Percentiles rank a stretch among this genome's conserved stretches.
phyloP scores from a whole-genome alignment of 2,797 vertebrate genomes.

The Vespertilio murinus region DNA sequence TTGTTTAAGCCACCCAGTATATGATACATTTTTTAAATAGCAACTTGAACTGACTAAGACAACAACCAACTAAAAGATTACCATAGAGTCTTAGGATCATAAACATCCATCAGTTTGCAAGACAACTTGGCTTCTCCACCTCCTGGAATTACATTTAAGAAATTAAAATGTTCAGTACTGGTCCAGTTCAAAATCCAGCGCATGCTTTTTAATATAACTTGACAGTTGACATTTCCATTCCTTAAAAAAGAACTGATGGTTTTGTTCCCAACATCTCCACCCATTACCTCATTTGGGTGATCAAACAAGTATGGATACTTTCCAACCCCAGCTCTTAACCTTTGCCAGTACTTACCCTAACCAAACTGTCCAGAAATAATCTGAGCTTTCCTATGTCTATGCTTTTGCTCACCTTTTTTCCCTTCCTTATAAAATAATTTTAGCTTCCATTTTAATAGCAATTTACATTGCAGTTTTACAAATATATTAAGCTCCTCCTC shows the following conservation, averaged over 20 bases:
- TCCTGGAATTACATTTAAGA: conserved; percentile 5
- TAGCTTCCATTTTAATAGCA: background rate
- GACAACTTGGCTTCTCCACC: background rate
- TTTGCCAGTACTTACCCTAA: background rate
- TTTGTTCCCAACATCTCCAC: background rate
- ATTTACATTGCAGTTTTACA: background rate
- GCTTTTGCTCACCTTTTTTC: background rate
- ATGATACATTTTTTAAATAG: background rate
- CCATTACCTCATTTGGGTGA: background rate
- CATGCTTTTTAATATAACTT: conserved; percentile 1
- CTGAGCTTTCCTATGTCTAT: background rate
- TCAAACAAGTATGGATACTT: background rate
- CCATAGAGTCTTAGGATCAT: background rate
- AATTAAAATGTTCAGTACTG: background rate
- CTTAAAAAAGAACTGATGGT: conserved; percentile 32
- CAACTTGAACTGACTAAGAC: background rate
- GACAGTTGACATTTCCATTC: conserved; percentile 9
- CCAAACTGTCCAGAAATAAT: background rate
- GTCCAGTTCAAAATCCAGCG: conserved; percentile 19
- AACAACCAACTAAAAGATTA: background rate
- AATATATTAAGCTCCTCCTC: background rate
- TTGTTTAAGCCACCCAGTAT: background rate
- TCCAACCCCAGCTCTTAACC: background rate
- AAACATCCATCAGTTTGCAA: background rate
- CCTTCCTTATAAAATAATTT: conserved; percentile 5